phyloP scores from a whole-genome alignment of 2,797 vertebrate genomes.

The Hylomyscus alleni region DNA sequence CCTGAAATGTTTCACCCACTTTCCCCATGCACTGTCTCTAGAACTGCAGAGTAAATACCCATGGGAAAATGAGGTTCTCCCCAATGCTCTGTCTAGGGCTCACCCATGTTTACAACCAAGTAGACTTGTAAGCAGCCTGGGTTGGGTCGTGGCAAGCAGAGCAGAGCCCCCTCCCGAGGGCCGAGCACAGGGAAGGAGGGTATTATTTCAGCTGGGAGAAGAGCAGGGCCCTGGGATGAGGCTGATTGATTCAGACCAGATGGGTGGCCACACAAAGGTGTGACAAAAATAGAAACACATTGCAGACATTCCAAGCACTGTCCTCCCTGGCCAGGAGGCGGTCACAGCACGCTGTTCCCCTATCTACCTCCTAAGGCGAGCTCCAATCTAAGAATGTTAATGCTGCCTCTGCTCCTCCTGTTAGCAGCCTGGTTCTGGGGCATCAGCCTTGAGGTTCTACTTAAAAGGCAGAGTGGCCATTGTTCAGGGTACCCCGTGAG shows the following conservation, averaged over 20 bases:
- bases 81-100: constrained; percentile 80
- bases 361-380: constrained; percentile 91
- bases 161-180: constrained; percentile 89
- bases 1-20: constrained; percentile 85
- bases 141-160: constrained; percentile 81
- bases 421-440: constrained; percentile 84
- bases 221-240: constrained; percentile 91
- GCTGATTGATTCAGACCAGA: constrained; percentile 97
- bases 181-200: constrained; percentile 88
- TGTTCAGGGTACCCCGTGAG: constrained; percentile 32
- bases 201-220: constrained; percentile 96
- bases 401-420: constrained; percentile 85
- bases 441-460: constrained; percentile 81
- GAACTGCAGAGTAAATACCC: constrained; percentile 86
- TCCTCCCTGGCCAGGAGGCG: constrained; percentile 90
- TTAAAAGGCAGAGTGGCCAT: constrained; percentile 76
- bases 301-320: constrained; percentile 94
- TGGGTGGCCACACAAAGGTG: constrained; percentile 95
- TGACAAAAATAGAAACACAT: constrained; percentile 94
- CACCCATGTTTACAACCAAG: constrained; percentile 88
- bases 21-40: constrained; percentile 84
- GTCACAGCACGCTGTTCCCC: constrained; percentile 85
- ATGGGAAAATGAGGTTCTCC: constrained; percentile 83
- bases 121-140: constrained; percentile 86
- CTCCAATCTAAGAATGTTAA: constrained; percentile 90